Percentiles rank a stretch among this genome's conserved stretches.
These are phyloP conservation scores for Anthoscopus minutus DNA, from an alignment of 2,113 vertebrate species.

Conservation along the genomic window DNA sequence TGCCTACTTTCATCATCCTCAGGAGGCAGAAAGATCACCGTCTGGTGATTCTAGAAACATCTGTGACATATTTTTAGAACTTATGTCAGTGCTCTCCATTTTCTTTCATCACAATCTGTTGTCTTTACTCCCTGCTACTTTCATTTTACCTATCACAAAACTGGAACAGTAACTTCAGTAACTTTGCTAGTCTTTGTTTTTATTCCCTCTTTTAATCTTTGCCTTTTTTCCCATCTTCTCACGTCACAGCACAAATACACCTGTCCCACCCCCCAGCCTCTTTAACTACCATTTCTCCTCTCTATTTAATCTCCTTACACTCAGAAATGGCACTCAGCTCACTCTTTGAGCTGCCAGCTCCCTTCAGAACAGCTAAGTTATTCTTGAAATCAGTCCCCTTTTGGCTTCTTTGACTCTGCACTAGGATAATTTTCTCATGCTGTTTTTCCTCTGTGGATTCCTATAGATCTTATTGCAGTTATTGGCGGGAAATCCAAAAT, in stretches of 20 bases:
- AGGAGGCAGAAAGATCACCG: neutral
- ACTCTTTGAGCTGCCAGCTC: conserved; percentile 12
- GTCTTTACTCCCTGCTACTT: neutral
- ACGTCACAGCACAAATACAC: neutral
- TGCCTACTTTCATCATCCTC: neutral
- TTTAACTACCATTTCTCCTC: neutral
- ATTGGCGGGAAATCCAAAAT: neutral
- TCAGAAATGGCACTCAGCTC: neutral
- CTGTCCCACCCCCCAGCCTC: neutral
- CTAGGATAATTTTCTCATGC: neutral
- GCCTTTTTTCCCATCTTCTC: neutral
- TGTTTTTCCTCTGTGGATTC: neutral
- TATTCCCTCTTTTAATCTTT: neutral
- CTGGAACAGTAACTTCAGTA: neutral
- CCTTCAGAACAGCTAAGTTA: neutral
- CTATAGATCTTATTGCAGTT: neutral
- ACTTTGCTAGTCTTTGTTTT: neutral
- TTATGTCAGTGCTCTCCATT: neutral
- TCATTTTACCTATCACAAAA: neutral
- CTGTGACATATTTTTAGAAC: neutral
- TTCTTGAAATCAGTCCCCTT: neutral
- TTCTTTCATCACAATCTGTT: neutral
- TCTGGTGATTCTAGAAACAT: neutral
- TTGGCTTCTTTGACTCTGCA: neutral
- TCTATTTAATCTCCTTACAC: neutral